These are phyloP conservation scores for Stenoptilia bipunctidactyla DNA, from an alignment of 2,888 invertebrate genomes.

Conservation along the genomic window DNA sequence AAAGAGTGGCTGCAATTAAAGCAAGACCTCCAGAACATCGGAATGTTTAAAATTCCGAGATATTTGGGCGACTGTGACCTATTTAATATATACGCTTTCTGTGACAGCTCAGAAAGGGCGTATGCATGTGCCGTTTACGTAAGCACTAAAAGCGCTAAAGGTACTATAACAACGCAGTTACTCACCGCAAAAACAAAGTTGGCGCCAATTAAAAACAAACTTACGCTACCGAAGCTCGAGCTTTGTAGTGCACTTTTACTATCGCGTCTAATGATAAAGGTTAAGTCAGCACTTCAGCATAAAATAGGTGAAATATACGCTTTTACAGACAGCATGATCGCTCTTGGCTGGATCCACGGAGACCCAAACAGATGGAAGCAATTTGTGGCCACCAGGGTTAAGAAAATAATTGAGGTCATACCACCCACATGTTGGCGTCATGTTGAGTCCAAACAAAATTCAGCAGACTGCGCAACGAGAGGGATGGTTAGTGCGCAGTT, in stretches of 20 bases:
- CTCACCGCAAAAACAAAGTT: constrained; percentile 1
- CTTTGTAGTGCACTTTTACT: constrained; percentile 1
- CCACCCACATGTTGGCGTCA: constrained; percentile 12
- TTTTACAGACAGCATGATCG: constrained; percentile 11
- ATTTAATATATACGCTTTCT: constrained; percentile 8
- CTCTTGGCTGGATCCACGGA: constrained; percentile 13
- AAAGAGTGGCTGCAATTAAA: constrained; percentile 7
- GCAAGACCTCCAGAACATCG: constrained; percentile 4
- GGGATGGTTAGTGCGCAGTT: background rate
- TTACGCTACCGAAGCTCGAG: background rate
- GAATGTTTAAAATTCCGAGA: constrained; percentile 4
- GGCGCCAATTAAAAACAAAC: background rate
- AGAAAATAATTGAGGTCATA: constrained; percentile 8
- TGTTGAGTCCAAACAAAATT: constrained; percentile 14
- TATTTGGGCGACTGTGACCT: constrained; percentile 2
- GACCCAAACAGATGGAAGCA: constrained; percentile 7
- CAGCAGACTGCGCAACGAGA: constrained; percentile 13
- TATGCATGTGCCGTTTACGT: constrained; percentile 9
- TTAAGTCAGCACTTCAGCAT: background rate
- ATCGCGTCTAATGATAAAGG: background rate
- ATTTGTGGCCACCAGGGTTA: constrained; percentile 9
- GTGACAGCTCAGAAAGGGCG: constrained; percentile 1
- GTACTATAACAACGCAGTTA: background rate
- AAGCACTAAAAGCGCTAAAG: background rate
- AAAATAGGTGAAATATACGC: constrained; percentile 4